Percentiles rank a stretch among this genome's conserved stretches.
Evolutionary conservation across 2,113 vertebrate genomes (phyloP).

Genomic region (Campylorhamphus procurvoides): DNA sequence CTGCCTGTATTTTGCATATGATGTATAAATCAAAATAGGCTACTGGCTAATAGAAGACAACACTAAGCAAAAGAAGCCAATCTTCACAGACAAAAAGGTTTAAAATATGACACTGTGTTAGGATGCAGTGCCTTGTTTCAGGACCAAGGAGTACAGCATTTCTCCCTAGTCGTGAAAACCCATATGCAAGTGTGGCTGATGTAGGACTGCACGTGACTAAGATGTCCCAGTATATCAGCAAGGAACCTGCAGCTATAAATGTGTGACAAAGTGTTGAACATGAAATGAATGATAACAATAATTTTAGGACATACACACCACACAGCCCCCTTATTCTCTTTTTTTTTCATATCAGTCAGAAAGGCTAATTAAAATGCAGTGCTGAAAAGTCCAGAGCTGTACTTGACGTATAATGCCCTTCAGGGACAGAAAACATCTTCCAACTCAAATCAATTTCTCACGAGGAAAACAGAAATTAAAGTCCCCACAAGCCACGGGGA

Average conservation of each 20-base stretch:
- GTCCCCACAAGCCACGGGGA: background rate
- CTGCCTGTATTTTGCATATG: background rate
- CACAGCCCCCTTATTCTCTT: rapidly evolving
- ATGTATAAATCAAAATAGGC: background rate
- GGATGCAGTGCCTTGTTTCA: background rate
- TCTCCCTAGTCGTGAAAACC: background rate
- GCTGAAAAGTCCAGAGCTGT: constrained; percentile 20
- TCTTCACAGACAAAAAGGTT: background rate
- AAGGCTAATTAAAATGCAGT: background rate
- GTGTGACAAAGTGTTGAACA: background rate
- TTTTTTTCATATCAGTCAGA: constrained; percentile 1
- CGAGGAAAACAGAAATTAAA: constrained; percentile 50
- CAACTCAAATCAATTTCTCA: constrained; percentile 1
- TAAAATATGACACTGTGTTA: background rate
- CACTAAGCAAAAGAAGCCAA: background rate
- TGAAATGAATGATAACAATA: background rate
- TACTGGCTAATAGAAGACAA: background rate
- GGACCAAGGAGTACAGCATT: background rate
- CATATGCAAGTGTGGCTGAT: background rate
- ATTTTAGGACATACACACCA: background rate
- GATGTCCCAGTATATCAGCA: background rate
- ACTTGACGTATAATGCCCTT: constrained; percentile 12
- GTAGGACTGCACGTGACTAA: background rate
- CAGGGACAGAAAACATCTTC: constrained; percentile 40
- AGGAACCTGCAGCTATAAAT: background rate